Percentiles rank a stretch among this genome's conserved stretches.
Conservation (phyloP, 2,797 vertebrate species). For the Tympanoctomys barrerae region DNA sequence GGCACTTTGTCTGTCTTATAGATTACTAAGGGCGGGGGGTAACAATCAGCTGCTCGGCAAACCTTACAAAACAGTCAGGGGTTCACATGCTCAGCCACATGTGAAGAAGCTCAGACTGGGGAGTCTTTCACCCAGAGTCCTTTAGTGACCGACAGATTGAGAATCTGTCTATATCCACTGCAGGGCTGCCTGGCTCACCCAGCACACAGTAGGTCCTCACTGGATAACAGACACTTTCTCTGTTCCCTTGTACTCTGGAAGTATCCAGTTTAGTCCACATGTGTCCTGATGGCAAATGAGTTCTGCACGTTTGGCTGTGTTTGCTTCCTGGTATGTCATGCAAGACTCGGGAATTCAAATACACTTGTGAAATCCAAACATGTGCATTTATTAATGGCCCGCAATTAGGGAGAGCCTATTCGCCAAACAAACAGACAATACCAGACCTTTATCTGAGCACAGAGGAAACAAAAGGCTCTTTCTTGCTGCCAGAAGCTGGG, state of each 20-base stretch:
- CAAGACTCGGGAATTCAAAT: constrained; percentile 30
- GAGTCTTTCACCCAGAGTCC: neutral
- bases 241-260: neutral
- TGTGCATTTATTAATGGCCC: constrained; percentile 52
- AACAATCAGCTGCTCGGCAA: accelerated
- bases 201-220: neutral
- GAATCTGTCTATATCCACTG: neutral
- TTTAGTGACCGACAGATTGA: neutral
- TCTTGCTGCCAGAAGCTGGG: constrained; percentile 24
- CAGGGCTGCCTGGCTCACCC: neutral
- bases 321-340: neutral
- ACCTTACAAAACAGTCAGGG: accelerated
- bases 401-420: constrained; percentile 9
- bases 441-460: neutral
- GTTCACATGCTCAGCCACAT: neutral
- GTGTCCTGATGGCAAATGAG: neutral
- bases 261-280: neutral
- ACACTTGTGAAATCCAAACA: constrained; percentile 49
- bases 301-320: neutral
- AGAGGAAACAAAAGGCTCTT: constrained; percentile 63
- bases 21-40: neutral
- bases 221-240: neutral
- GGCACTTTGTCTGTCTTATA: neutral
- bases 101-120: neutral
- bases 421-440: neutral